phyloP scores from a whole-genome alignment of 2,797 vertebrate species.

The Neostethus bicornis region DNA sequence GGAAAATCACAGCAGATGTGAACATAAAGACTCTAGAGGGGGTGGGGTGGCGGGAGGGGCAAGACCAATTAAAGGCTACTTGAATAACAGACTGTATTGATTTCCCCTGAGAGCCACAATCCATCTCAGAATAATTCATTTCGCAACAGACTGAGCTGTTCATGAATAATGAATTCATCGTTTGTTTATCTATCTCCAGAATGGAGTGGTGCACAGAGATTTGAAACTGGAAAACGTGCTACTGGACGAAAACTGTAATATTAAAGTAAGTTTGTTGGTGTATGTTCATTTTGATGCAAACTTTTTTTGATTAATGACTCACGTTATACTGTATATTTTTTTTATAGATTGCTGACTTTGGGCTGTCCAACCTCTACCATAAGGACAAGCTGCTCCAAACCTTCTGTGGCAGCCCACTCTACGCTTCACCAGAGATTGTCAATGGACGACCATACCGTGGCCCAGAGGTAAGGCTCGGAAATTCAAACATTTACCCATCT shows the following conservation, averaged over 20 bases:
- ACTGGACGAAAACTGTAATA: constrained; percentile 99
- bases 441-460: constrained; percentile 96
- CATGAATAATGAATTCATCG: constrained; percentile 43
- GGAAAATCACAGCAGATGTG: constrained; percentile 68
- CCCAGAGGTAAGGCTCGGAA: constrained; percentile 86
- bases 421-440: constrained; percentile 98
- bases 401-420: constrained; percentile 97
- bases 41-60: too few relatives aligned
- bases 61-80: constrained; percentile 61
- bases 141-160: constrained; percentile 38
- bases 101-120: constrained; percentile 56
- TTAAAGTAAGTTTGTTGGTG: constrained; percentile 90
- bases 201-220: constrained; percentile 97
- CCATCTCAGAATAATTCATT: constrained; percentile 53
- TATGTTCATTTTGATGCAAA: too few relatives aligned
- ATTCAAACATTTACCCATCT: constrained; percentile 9
- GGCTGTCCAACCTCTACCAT: constrained; percentile 97
- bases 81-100: constrained; percentile 54
- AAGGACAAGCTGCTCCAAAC: constrained; percentile 98
- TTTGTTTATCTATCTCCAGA: constrained; percentile 79
- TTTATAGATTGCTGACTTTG: constrained; percentile 96
- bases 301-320: too few relatives aligned
- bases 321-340: not conserved
- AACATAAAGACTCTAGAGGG: constrained; percentile 54
- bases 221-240: constrained; percentile 99